Evolutionary conservation across 2,888 invertebrate species (phyloP), one percentile per base, ranked within the genome.

Genomic region (Mesorhabditis belari): DNA sequence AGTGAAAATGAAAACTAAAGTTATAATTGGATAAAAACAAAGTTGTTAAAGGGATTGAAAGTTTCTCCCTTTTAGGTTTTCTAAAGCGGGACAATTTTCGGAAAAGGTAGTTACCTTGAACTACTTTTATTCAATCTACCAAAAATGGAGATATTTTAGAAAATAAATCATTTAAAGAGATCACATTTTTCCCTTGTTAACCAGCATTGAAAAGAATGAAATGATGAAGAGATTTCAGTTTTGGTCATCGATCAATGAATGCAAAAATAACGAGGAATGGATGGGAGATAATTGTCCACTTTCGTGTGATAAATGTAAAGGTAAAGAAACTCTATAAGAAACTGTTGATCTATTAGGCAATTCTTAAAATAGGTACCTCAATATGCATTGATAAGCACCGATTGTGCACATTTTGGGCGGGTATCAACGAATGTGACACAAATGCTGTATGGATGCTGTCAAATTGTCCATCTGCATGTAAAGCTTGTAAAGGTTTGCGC

Each of bases 381-480:
- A 67, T 77, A 4, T 79, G 79, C 53, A 71, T 79, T 29, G 79
- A 79, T 58, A 63, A 76, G 19, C 79, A 79, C 59, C 66, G 79
- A 2, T 64, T 79, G 6, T 79, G 79, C 62, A 63, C 69, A 5
- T 79, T 79, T 65, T 79, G 79, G 79, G 62, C 76, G 0, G 67
- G 70, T 17, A 80, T 80, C 57, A 69, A 74, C 49, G 79, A 79
- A 53, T 80, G 79, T 54, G 76, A 76, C 50, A 76, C 77, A 6
- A 79, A 79, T 63, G 75, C 73, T 3, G 79, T 80, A 3, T 80
- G 80, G 80, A 80, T 80, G 80, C 54, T 76, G 23, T 69, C 75
- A 5, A 76, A 80, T 56, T 80, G 80, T 58, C 70, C 78, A 6
- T 66, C 70, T 51, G 66, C 75, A 5, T 80, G 80, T 63, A 77